A percentile compares a stretch with the other conserved stretches of the same genome.
phyloP scores from a whole-genome alignment of 2,113 vertebrate species.

The Leucosticte australis region DNA sequence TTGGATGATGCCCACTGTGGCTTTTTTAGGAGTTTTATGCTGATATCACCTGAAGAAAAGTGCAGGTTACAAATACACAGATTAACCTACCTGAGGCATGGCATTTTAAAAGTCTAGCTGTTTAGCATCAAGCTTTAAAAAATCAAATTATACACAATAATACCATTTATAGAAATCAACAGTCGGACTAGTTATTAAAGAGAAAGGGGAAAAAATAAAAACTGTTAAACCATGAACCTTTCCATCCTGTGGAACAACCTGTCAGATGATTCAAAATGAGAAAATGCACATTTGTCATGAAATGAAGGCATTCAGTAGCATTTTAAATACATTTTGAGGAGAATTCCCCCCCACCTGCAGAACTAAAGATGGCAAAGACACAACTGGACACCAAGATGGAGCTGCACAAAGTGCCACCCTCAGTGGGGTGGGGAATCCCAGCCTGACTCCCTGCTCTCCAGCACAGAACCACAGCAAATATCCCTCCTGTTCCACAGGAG shows the following conservation, averaged over 20 bases:
- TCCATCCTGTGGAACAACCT: not conserved
- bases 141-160: not conserved
- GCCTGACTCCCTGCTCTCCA: not conserved
- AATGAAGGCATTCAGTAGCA: not conserved
- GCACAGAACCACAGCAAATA: not conserved
- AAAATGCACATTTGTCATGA: not conserved
- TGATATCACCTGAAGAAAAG: not conserved
- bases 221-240: not conserved
- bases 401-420: not conserved
- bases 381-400: rapidly evolving
- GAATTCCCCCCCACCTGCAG: not conserved
- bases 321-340: not conserved
- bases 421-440: not conserved
- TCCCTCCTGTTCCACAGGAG: not conserved
- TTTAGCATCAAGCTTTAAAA: not conserved
- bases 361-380: not conserved
- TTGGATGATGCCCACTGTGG: rapidly evolving
- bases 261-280: not conserved
- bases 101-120: not conserved
- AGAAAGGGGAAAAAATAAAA: not conserved
- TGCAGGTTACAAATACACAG: not conserved
- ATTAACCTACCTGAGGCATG: not conserved
- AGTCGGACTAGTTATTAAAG: not conserved
- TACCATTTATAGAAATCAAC: not conserved
- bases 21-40: not conserved